Conservation (phyloP, 2,113 vertebrate species). For the Rhabdomys dilectus region DNA sequence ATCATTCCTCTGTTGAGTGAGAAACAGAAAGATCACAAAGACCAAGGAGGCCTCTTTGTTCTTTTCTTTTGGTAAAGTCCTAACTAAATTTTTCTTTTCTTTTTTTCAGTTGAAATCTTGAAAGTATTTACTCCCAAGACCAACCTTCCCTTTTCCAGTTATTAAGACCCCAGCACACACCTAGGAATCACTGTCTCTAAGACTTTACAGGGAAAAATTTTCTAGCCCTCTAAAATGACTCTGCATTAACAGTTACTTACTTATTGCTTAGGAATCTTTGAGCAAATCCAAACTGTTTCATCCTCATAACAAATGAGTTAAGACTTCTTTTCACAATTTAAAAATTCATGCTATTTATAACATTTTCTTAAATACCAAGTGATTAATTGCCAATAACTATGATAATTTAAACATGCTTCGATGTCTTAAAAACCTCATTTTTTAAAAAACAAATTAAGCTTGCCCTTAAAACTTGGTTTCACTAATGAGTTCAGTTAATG, state of each 20-base stretch:
- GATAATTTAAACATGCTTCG: conserved; percentile 69
- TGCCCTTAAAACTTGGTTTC: conserved; percentile 78
- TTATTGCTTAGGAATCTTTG: not conserved
- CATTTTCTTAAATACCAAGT: conserved; percentile 69
- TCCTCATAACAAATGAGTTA: conserved; percentile 46
- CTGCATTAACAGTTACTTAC: not conserved
- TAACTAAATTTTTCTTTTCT: not conserved
- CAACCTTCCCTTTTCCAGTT: not conserved
- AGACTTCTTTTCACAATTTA: conserved; percentile 54
- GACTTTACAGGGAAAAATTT: not conserved
- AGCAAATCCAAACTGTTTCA: conserved; percentile 12
- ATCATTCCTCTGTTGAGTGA: conserved; percentile 21
- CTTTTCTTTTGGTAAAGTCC: not conserved
- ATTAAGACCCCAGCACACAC: not conserved
- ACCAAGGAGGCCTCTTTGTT: not conserved
- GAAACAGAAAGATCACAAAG: conserved; percentile 29
- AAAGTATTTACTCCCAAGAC: not conserved
- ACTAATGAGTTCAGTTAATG: conserved; percentile 80
- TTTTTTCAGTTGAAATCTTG: not conserved
- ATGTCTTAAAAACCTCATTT: conserved; percentile 71
- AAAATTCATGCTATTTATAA: conserved; percentile 53
- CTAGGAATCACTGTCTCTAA: not conserved
- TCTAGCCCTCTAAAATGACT: conserved; percentile 49
- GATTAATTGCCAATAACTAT: conserved; percentile 68
- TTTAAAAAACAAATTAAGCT: conserved; percentile 79